phyloP scores from a whole-genome alignment of 92 coral and sea anemone genomes.

The Metridium senile region DNA sequence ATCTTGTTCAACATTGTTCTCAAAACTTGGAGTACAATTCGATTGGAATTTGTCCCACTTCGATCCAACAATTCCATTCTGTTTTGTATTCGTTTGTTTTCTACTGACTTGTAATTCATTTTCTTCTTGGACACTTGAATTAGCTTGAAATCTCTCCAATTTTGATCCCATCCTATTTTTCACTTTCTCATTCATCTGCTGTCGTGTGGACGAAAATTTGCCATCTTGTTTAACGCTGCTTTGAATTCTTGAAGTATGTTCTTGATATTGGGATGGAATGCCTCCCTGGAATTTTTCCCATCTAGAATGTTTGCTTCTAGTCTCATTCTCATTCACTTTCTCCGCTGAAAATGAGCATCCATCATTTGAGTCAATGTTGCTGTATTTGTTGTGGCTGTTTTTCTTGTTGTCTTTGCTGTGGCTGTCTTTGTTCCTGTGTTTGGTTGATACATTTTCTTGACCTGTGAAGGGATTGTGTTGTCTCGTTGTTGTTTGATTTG shows the following conservation, averaged over 20 bases:
- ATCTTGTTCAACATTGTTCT: background rate
- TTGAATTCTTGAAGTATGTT: too few species aligned
- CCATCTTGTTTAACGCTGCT: background rate
- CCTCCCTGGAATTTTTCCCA: background rate
- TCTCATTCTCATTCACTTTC: background rate
- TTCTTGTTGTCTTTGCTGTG: too few species aligned
- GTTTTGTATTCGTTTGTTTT: background rate
- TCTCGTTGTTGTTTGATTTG: background rate
- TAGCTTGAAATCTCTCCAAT: background rate
- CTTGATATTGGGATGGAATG: too few species aligned
- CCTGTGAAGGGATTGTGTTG: background rate
- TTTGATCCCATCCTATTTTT: background rate
- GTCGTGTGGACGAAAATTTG: background rate
- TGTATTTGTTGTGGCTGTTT: too few species aligned
- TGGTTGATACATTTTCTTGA: background rate
- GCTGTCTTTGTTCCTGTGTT: background rate
- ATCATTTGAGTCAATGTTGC: too few species aligned
- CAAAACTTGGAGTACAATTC: background rate
- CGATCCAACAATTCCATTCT: background rate
- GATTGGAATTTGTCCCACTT: background rate
- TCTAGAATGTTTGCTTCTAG: background rate
- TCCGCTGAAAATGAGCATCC: background rate
- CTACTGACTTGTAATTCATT: background rate
- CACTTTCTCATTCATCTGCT: background rate
- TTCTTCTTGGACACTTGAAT: too few species aligned